Evolutionary conservation across 2,113 vertebrate genomes (phyloP).

Genomic region (Oenanthe oenanthe): DNA sequence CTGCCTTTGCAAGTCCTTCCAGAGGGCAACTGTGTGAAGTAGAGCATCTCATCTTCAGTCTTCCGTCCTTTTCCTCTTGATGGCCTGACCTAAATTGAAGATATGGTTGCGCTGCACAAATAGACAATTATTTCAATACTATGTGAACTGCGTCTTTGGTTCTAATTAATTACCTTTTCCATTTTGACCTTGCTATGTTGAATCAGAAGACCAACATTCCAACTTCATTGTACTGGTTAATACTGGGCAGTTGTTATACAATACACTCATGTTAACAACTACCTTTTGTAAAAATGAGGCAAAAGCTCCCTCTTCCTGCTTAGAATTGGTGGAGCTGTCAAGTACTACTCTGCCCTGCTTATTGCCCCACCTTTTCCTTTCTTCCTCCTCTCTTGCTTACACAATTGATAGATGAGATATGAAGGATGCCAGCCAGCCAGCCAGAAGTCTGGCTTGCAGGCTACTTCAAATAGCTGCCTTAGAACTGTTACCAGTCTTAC

Average conservation of each 20-base stretch:
- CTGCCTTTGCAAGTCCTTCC: conserved; percentile 81
- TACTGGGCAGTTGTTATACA: background rate
- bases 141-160: background rate
- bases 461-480: background rate
- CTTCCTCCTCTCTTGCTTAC: background rate
- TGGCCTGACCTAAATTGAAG: conserved; percentile 84
- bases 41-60: conserved; percentile 74
- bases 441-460: background rate
- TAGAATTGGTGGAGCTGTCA: background rate
- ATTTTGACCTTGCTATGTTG: background rate
- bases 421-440: background rate
- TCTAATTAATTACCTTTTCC: background rate
- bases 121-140: background rate
- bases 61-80: conserved; percentile 70
- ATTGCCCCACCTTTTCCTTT: background rate
- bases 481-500: background rate
- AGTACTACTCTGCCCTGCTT: background rate
- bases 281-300: background rate
- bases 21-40: conserved; percentile 82
- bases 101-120: conserved; percentile 44
- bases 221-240: background rate
- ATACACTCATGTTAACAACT: background rate
- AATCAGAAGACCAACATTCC: background rate
- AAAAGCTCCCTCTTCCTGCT: background rate
- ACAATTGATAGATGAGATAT: background rate